Percentiles rank a stretch among this genome's conserved stretches.
Evolutionary conservation across 2,797 vertebrate genomes (phyloP).

Genomic region (Rallus crepitans): DNA sequence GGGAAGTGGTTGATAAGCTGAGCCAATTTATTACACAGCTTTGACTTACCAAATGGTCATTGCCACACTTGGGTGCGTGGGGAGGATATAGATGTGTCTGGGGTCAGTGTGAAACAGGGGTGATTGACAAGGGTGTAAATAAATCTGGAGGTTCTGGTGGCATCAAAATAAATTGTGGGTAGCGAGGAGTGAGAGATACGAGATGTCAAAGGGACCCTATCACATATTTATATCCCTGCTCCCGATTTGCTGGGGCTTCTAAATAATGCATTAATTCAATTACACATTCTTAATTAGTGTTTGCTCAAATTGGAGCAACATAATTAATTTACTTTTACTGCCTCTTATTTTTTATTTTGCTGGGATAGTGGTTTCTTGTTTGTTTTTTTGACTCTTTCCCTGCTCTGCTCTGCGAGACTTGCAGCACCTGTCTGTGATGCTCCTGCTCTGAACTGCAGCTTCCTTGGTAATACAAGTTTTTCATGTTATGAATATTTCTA

Average conservation of each 20-base stretch:
- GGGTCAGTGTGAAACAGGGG: background rate
- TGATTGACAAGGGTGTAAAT: conserved; percentile 5
- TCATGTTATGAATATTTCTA: background rate
- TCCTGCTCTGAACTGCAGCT: background rate
- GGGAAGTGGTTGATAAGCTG: background rate
- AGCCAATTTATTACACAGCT: background rate
- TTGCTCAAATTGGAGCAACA: conserved; percentile 39
- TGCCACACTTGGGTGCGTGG: background rate
- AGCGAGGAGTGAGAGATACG: background rate
- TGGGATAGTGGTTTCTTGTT: background rate
- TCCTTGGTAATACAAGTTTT: background rate
- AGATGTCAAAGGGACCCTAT: background rate
- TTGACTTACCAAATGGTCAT: background rate
- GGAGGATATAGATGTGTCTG: background rate
- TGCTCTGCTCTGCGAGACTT: background rate
- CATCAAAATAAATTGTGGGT: conserved; percentile 1
- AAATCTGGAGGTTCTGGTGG: background rate
- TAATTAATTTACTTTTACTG: conserved; percentile 40
- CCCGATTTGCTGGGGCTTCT: background rate
- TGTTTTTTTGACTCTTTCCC: background rate
- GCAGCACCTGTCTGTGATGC: background rate
- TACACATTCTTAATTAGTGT: conserved; percentile 54
- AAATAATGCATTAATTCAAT: conserved; percentile 59
- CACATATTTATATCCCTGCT: background rate
- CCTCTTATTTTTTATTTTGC: conserved; percentile 25